Base-by-base conservation (phyloP, 2,888 invertebrate genomes). In the Holacanthella duospinosa region DNA sequence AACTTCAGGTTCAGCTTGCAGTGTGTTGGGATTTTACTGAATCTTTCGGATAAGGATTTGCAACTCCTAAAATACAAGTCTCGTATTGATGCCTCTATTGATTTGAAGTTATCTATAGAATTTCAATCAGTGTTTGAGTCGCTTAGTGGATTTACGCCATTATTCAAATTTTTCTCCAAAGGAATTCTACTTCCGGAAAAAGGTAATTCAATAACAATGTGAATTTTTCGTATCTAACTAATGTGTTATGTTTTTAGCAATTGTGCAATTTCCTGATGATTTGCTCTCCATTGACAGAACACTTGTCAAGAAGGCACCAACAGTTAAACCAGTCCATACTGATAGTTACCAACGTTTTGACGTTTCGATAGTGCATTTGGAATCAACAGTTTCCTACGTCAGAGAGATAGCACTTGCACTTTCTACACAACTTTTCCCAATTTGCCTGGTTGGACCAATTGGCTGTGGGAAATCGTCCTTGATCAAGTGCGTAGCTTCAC, bases 381-480 rank as follows among this genome's bases (percentile, higher is more conserved):
- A 21, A 9, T 58, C 58, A 4, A 58, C 58, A 21, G 43, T 58
- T 24, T 36, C 29, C 24, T 36, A 36, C 25, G 9, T 58, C 25
- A 6, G 58, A n/a, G 58, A 58, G 21, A 58, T 58, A 9, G 29
- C 58, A 6, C 43, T 58, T 25, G 6, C 58, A 3, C 4, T 48
- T 9, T 24, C 74, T 25, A 43, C 56, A 24, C 19, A 59, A 29
- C 48, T 59, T 29, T 55, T 29, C 4, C 65, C 65, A 3, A 80
- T 89, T 55, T 86, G 86, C 66, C 78, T 93, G 0, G 83, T 87
- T 77, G 95, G 95, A 0, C 88, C 92, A 0, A 91, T 96, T 9
- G 97, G 97, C 0, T 89, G 89, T 71, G 97, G 97, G 1, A 99
- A 99, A 80, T 94, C 96, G 0, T 85, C 87, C 0, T 76, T 96